phyloP scores from a whole-genome alignment of 2,797 vertebrate genomes.

The Chelon auratus region DNA sequence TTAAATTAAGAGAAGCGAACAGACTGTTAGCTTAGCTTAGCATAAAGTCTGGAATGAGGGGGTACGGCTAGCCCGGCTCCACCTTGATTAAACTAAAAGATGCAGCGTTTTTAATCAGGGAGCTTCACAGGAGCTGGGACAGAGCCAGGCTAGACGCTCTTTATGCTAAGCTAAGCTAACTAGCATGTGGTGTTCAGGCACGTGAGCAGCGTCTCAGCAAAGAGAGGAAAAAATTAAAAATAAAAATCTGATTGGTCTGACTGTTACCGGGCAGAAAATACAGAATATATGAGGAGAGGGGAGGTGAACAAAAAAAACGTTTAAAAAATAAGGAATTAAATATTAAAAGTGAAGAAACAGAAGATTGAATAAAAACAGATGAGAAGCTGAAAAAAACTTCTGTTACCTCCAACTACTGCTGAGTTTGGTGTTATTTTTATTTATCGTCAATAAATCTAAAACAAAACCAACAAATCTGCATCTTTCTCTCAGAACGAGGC shows the following conservation, averaged over 20 bases:
- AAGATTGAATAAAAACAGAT: neutral
- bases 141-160: neutral
- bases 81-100: too few species aligned
- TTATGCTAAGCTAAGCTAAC: conserved; percentile 23
- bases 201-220: neutral
- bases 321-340: neutral
- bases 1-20: too few species aligned
- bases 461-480: neutral
- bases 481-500: too few species aligned
- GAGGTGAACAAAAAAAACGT: neutral
- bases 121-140: neutral
- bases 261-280: conserved; percentile 22
- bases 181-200: neutral
- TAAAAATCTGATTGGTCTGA: conserved; percentile 8
- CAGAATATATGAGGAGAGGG: neutral
- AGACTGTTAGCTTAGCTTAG: conserved; percentile 36
- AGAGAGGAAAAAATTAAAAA: neutral
- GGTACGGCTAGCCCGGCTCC: too few species aligned
- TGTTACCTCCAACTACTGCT: neutral
- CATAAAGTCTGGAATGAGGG: neutral
- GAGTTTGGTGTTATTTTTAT: neutral
- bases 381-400: neutral
- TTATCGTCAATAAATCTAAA: conserved; percentile 22
- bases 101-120: neutral
- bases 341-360: neutral